These are phyloP conservation scores for Hirtodrosophila duncani DNA, from an alignment of 2,888 invertebrate genomes.

Conservation along the genomic window DNA sequence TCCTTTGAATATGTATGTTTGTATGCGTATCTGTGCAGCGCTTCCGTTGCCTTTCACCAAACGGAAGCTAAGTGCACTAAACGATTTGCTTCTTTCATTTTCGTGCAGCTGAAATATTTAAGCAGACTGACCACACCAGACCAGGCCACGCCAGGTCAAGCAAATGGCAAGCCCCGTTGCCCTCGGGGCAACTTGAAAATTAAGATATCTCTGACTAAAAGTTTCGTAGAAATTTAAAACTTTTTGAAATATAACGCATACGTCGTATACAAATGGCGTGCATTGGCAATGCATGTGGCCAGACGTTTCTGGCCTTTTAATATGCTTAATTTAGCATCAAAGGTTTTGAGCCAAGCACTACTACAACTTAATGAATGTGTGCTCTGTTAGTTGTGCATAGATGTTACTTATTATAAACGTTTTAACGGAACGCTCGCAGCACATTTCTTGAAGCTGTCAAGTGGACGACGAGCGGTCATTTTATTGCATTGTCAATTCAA, in stretches of 20 bases:
- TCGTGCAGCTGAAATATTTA: slow-evolving; percentile 54
- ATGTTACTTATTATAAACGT: too few relatives aligned
- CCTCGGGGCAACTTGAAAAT: slow-evolving; percentile 49
- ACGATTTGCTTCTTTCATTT: slow-evolving; percentile 69
- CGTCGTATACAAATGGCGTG: slow-evolving; percentile 17
- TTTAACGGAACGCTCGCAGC: too few relatives aligned
- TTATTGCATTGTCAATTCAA: slow-evolving; percentile 73
- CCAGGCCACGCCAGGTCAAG: too few relatives aligned
- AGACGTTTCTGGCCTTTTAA: slow-evolving; percentile 36
- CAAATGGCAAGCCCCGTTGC: neutral
- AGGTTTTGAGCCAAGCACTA: slow-evolving; percentile 16
- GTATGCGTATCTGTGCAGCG: slow-evolving; percentile 16
- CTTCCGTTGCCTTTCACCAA: slow-evolving; percentile 56
- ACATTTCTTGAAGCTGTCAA: slow-evolving; percentile 36
- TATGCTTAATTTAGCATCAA: slow-evolving; percentile 45
- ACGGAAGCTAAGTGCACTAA: slow-evolving; percentile 66
- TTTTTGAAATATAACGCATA: slow-evolving; percentile 32
- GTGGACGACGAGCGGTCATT: slow-evolving; percentile 49
- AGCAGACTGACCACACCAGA: slow-evolving; percentile 33
- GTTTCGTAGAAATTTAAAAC: neutral
- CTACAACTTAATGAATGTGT: slow-evolving; percentile 30
- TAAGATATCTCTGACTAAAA: slow-evolving; percentile 32
- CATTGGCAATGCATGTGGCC: slow-evolving; percentile 17
- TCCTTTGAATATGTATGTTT: neutral
- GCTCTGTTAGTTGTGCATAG: too few relatives aligned